Conservation (phyloP, 1,140 invertebrate species). For the Orchesella cincta region DNA sequence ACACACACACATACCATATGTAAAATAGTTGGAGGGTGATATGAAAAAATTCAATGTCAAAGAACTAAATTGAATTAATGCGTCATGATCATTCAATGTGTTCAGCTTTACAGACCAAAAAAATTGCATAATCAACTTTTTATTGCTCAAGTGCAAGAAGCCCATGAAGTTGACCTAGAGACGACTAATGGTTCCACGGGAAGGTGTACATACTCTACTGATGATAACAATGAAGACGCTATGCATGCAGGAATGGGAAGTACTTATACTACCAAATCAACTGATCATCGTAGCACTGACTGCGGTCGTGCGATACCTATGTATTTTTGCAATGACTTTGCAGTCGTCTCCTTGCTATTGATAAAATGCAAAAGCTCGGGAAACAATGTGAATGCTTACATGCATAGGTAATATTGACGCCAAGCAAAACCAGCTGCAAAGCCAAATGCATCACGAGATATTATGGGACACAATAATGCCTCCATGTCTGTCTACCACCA, state of each 20-base stretch:
- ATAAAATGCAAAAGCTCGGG: too few relatives aligned
- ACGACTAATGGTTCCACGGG: conserved; percentile 21
- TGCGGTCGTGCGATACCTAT: not conserved
- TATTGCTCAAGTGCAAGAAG: conserved; percentile 27
- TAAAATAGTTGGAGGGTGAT: too few relatives aligned
- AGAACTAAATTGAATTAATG: not conserved
- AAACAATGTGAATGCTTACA: too few relatives aligned
- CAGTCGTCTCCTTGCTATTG: too few relatives aligned
- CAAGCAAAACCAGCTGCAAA: too few relatives aligned
- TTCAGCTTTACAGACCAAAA: not conserved
- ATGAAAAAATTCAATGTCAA: not conserved
- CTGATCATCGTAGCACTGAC: not conserved
- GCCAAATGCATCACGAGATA: too few relatives aligned
- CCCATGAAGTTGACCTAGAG: conserved; percentile 26
- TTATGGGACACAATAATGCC: too few relatives aligned
- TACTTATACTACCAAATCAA: not conserved
- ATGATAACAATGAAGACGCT: conserved; percentile 10
- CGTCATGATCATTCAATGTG: not conserved
- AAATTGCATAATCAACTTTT: conserved; percentile 24
- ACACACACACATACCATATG: too few relatives aligned
- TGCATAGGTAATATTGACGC: too few relatives aligned
- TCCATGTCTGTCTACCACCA: too few relatives aligned
- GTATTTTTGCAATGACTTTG: not conserved
- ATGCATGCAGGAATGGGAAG: not conserved
- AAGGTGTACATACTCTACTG: not conserved